phyloP scores from a whole-genome alignment of 2,797 vertebrate genomes.

The Lutjanus campechanus region DNA sequence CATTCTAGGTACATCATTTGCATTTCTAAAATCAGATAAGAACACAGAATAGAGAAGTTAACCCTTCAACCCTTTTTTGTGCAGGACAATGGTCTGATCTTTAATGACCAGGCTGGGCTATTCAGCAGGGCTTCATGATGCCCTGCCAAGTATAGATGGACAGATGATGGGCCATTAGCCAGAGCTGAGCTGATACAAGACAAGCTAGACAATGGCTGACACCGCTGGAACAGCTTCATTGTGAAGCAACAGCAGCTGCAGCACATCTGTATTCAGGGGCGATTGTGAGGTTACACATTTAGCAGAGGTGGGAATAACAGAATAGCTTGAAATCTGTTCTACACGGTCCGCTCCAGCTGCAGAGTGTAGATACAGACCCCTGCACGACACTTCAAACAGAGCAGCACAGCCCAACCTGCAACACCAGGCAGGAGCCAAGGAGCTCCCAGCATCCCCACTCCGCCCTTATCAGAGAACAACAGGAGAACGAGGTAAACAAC shows the following conservation, averaged over 20 bases:
- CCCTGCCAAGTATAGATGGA: constrained; percentile 47
- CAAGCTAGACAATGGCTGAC: constrained; percentile 71
- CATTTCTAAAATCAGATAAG: constrained; percentile 78
- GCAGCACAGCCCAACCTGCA: constrained; percentile 52
- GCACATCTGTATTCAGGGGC: constrained; percentile 63
- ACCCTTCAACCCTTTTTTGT: constrained; percentile 71
- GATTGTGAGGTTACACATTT: constrained; percentile 50
- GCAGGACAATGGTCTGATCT: constrained; percentile 56
- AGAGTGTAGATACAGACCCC: constrained; percentile 72
- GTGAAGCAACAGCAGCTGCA: constrained; percentile 41
- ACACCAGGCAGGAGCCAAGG: constrained; percentile 30
- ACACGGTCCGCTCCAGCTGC: constrained; percentile 70
- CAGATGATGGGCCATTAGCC: constrained; percentile 65
- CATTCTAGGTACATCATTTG: constrained; percentile 57
- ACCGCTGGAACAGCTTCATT: constrained; percentile 70
- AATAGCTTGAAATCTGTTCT: constrained; percentile 61
- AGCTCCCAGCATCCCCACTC: constrained; percentile 45
- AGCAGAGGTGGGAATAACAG: constrained; percentile 63
- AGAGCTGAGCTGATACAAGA: constrained; percentile 67
- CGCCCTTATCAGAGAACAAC: constrained; percentile 80
- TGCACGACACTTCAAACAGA: constrained; percentile 76
- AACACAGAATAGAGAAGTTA: constrained; percentile 61
- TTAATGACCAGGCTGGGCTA: constrained; percentile 65
- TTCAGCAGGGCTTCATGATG: constrained; percentile 62
- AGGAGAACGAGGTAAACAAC: constrained; percentile 74